These are phyloP conservation scores for Belonocnema kinseyi DNA, from an alignment of 1,140 invertebrate genomes.

Conservation along the genomic window DNA sequence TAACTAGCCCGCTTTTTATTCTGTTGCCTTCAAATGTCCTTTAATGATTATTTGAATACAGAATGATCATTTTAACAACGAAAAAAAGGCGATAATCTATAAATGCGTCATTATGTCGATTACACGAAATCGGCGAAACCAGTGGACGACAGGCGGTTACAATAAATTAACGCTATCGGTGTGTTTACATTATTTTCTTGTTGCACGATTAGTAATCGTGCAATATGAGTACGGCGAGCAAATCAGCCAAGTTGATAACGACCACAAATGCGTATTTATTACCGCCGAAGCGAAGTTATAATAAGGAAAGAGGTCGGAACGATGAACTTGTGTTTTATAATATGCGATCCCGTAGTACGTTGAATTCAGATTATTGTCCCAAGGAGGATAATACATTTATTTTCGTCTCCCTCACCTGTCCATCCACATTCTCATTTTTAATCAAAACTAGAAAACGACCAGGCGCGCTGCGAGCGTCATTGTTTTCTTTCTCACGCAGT, in stretches of 20 bases:
- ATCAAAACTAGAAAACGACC: no score
- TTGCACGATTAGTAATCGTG: conserved; percentile 67
- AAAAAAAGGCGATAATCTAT: conserved; percentile 45
- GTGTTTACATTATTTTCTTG: conserved; percentile 69
- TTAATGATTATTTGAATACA: no score
- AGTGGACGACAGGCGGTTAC: conserved; percentile 51
- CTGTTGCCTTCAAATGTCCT: no score
- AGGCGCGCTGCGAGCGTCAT: no score
- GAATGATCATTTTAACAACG: no score
- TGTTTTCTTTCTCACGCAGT: no score
- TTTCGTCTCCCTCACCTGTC: no score
- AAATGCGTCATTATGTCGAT: conserved; percentile 63
- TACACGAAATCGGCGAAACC: conserved; percentile 55
- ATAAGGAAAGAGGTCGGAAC: conserved; percentile 62
- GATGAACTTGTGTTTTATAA: conserved; percentile 65
- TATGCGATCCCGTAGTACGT: conserved; percentile 37
- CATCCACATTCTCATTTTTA: no score
- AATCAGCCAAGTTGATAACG: conserved; percentile 55
- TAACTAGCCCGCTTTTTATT: no score
- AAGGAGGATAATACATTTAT: conserved; percentile 8
- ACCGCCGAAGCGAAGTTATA: conserved; percentile 43
- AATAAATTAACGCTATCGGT: conserved; percentile 68
- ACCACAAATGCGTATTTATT: conserved; percentile 58
- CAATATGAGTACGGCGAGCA: conserved; percentile 60
- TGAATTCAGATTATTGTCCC: conserved; percentile 11